phyloP scores from a whole-genome alignment of 2,113 vertebrate genomes.

The Beaufortia kweichowensis region DNA sequence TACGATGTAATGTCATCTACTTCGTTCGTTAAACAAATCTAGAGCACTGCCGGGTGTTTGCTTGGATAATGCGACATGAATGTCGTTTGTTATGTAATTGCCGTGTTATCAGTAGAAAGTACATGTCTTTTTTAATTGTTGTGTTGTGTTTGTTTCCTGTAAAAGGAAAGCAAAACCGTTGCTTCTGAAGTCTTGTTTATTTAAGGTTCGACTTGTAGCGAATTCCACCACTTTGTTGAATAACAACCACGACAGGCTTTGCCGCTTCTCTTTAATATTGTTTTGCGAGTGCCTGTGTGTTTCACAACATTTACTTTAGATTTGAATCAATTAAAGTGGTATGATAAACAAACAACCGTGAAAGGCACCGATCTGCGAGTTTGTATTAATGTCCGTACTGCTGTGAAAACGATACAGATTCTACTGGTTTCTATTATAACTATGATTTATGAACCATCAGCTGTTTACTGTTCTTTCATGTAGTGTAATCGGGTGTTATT shows the following conservation, averaged over 20 bases:
- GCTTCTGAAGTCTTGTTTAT: background rate
- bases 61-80: background rate
- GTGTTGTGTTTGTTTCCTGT: background rate
- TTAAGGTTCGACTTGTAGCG: constrained; percentile 3
- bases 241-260: constrained; percentile 16
- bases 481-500: too few relatives aligned
- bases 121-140: background rate
- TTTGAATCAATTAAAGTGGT: background rate
- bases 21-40: background rate
- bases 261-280: constrained; percentile 5
- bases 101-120: background rate
- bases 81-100: constrained; percentile 1
- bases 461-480: too few relatives aligned
- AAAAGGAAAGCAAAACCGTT: background rate
- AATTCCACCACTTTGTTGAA: constrained; percentile 28
- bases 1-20: background rate
- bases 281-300: background rate
- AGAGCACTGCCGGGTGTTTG: background rate
- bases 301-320: background rate
- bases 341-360: background rate
- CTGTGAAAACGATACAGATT: too few relatives aligned
- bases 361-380: background rate
- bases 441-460: too few relatives aligned
- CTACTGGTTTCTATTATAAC: too few relatives aligned
- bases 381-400: background rate